Conservation (phyloP, 2,888 invertebrate species). For the Horisme vitalbata region DNA sequence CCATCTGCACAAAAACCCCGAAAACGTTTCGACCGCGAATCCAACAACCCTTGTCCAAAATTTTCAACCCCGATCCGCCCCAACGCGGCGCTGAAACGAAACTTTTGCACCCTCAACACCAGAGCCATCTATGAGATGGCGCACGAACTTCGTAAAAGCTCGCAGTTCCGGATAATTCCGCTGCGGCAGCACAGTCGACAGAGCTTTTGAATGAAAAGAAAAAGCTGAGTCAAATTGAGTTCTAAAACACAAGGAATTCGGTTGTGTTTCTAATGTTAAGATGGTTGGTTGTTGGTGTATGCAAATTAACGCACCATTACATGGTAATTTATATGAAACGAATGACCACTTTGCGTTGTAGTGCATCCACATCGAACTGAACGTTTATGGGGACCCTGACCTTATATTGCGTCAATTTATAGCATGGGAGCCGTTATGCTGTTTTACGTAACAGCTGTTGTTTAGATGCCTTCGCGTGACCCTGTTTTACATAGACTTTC, state of each 20-base stretch:
- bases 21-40: slow-evolving; percentile 49
- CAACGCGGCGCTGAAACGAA: slow-evolving; percentile 31
- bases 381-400: slow-evolving; percentile 81
- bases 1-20: slow-evolving; percentile 25
- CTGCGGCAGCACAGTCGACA: slow-evolving; percentile 49
- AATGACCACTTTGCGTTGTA: slow-evolving; percentile 82
- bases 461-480: slow-evolving; percentile 66
- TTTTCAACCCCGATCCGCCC: slow-evolving; percentile 49
- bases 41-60: slow-evolving; percentile 39
- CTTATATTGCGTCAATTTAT: slow-evolving; percentile 81
- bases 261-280: slow-evolving; percentile 50
- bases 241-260: slow-evolving; percentile 42
- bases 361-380: slow-evolving; percentile 75
- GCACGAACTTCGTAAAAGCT: slow-evolving; percentile 63
- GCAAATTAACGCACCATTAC: slow-evolving; percentile 82
- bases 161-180: slow-evolving; percentile 62
- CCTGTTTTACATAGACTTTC: slow-evolving; percentile 70
- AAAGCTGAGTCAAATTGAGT: slow-evolving; percentile 39
- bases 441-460: slow-evolving; percentile 78
- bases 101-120: slow-evolving; percentile 40
- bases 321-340: slow-evolving; percentile 83
- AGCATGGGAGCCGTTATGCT: slow-evolving; percentile 71
- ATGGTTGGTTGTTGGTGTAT: slow-evolving; percentile 63
- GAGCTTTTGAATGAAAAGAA: slow-evolving; percentile 75
- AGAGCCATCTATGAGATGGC: slow-evolving; percentile 73